These are phyloP conservation scores for Chiloscyllium plagiosum DNA, from an alignment of 2,113 vertebrate genomes.

Conservation along the genomic window DNA sequence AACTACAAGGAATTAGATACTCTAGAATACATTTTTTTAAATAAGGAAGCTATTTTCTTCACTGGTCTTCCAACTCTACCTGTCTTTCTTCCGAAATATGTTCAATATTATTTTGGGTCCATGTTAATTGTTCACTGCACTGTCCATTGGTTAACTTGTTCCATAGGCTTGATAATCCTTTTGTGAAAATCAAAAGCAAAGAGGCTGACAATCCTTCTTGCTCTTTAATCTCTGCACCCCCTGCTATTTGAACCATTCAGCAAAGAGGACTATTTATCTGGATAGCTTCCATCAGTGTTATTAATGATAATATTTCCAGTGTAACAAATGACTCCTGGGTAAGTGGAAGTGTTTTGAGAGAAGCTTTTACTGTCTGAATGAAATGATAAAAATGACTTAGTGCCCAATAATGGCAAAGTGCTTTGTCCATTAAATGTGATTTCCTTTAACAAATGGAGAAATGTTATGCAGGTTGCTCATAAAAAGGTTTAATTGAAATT, in stretches of 20 bases:
- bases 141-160: background rate
- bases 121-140: background rate
- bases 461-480: background rate
- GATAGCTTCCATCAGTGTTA: background rate
- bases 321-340: background rate
- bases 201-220: background rate
- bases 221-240: background rate
- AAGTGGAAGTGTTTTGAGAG: background rate
- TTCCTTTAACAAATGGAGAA: background rate
- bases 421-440: background rate
- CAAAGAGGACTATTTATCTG: background rate
- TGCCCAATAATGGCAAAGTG: background rate
- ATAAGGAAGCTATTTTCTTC: background rate
- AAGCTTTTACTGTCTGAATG: background rate
- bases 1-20: background rate
- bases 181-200: background rate
- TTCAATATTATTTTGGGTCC: background rate
- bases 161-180: background rate
- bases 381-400: slow-evolving; percentile 7
- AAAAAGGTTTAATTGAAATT: background rate
- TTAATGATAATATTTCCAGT: background rate
- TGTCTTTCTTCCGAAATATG: background rate
- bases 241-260: background rate
- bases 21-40: background rate
- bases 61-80: background rate